Base-by-base conservation (phyloP, 2,888 invertebrate species). In the Nycteola revayana region DNA sequence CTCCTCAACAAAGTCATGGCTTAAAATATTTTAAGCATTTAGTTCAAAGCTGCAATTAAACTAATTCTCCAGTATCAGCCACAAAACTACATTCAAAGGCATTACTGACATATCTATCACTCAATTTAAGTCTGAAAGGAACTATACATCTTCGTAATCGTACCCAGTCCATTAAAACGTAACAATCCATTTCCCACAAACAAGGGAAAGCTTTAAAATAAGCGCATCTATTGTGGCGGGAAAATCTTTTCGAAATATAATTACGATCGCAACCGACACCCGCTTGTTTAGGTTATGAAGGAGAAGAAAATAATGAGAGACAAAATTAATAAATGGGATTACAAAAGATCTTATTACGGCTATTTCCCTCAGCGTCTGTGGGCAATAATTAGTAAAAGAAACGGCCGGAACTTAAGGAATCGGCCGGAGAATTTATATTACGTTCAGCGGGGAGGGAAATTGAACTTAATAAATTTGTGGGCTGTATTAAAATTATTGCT, bases 281-380 rank as follows among this genome's bases (percentile, higher is more conserved):
- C 37, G 64, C 60, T 68, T 72, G 68, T 74, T 74, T 70, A 70
- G 72, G 63, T 61, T 63, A 61, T 64, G 68, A 61, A 60, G 58
- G 54, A 49, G 42, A 43, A 67, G 67, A 54, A 55, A 63, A 62
- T 67, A 60, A 67, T 62, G 65, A 56, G 75, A 77, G 56, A 49
- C 54, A 67, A 65, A 61, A 65, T 67, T 67, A 61, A 67, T 64
- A 66, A 67, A 68, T 61, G 54, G 57, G 52, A 62, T 80, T 75
- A 79, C 76, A 78, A 80, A 80, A 77, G 78, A 80, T 77, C 76
- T 78, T 77, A 79, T 79, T 78, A 75, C 75, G 62, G 49, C 71
- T 71, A 74, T 78, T 79, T 75, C 70, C 74, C 69, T 50, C 66
- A 68, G 71, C 64, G 65, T 65, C 61, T 47, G 65, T 51, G 62